Percentiles rank a stretch among this genome's conserved stretches.
Conservation (phyloP, 1,140 invertebrate species). For the Euwallacea similis region DNA sequence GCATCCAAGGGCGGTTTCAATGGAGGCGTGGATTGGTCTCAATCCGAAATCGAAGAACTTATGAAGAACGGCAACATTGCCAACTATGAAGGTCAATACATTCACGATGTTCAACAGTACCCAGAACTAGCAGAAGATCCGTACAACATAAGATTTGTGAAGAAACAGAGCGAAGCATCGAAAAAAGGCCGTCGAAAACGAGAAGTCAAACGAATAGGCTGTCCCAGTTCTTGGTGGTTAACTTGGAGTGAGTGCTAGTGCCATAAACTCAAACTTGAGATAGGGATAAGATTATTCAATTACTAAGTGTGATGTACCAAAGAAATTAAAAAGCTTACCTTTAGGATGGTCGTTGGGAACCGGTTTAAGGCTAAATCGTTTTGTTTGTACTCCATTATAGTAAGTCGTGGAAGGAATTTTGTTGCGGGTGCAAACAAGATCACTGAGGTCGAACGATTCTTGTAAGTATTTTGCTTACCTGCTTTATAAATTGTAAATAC, state of each 20-base stretch:
- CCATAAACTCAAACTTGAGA: slow-evolving; percentile 40
- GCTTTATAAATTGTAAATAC: neutral
- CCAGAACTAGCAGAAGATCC: slow-evolving; percentile 94
- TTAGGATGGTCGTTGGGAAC: slow-evolving; percentile 21
- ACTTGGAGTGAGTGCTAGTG: slow-evolving; percentile 61
- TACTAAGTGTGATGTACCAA: slow-evolving; percentile 54
- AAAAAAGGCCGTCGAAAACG: slow-evolving; percentile 67
- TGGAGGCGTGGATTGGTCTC: slow-evolving; percentile 72
- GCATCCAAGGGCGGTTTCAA: slow-evolving; percentile 75
- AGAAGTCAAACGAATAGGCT: slow-evolving; percentile 53
- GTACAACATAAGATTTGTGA: slow-evolving; percentile 84
- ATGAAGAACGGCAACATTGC: slow-evolving; percentile 78
- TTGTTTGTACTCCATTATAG: too few species aligned
- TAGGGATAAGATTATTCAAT: slow-evolving; percentile 50
- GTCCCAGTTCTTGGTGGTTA: slow-evolving; percentile 56
- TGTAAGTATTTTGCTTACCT: too few species aligned
- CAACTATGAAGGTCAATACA: slow-evolving; percentile 88
- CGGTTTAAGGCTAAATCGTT: neutral
- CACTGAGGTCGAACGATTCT: too few species aligned
- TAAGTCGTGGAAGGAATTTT: too few species aligned
- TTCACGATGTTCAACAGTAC: slow-evolving; percentile 84
- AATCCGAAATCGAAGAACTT: slow-evolving; percentile 78
- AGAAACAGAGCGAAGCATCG: slow-evolving; percentile 69
- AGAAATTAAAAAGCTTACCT: slow-evolving; percentile 42
- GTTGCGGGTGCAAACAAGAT: too few species aligned